Base-by-base conservation (phyloP, 1,140 invertebrate species). In the Drosophila pseudoananassae region DNA sequence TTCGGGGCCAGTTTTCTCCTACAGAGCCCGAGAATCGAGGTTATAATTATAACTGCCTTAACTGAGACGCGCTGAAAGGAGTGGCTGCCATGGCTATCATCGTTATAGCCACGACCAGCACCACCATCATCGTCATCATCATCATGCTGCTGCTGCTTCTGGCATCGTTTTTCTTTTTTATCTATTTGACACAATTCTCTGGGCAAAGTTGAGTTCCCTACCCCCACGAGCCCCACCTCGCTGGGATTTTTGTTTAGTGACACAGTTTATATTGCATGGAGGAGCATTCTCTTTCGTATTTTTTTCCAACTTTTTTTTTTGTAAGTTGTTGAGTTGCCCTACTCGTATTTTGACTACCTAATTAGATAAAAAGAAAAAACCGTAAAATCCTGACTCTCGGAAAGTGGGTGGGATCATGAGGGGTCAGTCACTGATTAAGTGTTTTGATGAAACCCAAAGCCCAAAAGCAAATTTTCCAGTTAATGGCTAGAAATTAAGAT, bases 141-240 rank as follows among this genome's bases (percentile, higher is more conserved):
- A 27, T 46, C 27, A 10, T 45, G 52, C 17, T 46, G 52, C 20
- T 23, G 53, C 52, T 31, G 68, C 33, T 65, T 70, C 70, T 63
- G 55, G 72, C 73, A 76, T 76, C 73, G 72, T 76, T 76, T 76
- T 75, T 76, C 49, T 76, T 76, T 77, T 87, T 87, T 87, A 87
- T 87, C 83, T 89, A 74, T 87, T 83, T 87, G 83, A 87, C 83
- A 87, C 83, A 87, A 87, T 87, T 87, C 78, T 79, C 61, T 83
- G 75, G 78, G 83, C 82, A 84, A 85, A 87, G 81, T 87, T 87
- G 78, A 81, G 63, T 40, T 63, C 47, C 33, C 33, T 36, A 40
- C 56, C 43, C 25, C 15, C 15, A 9, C 4, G 1, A 7, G 25
- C 25, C 2, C 23, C 20, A 33, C 52, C 65, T 56, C 1, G 33